Percentiles rank a stretch among this genome's conserved stretches.
phyloP scores from a whole-genome alignment of 1,140 invertebrate species.

The Pseudobourletiella spinata region DNA sequence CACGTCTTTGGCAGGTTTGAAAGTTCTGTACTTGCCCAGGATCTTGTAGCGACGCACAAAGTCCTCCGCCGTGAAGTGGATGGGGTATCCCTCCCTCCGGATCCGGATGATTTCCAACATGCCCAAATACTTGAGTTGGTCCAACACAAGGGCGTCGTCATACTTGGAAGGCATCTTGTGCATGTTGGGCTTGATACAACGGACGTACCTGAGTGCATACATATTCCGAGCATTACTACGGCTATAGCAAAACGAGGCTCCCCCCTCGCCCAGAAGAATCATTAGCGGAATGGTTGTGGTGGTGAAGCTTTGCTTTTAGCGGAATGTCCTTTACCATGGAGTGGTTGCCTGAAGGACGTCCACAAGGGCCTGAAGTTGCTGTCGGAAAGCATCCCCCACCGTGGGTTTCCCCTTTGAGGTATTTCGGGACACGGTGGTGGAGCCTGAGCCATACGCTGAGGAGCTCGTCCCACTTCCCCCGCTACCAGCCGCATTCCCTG shows the following conservation, averaged over 20 bases:
- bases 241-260: too few relatives aligned
- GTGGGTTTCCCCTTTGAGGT: constrained; percentile 87
- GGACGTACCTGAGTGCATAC: constrained; percentile 71
- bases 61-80: constrained; percentile 68
- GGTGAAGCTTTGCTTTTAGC: too few relatives aligned
- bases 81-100: constrained; percentile 82
- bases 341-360: constrained; percentile 85
- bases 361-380: constrained; percentile 81
- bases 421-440: constrained; percentile 63
- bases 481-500: too few relatives aligned
- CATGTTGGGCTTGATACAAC: constrained; percentile 91
- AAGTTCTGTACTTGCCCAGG: constrained; percentile 42
- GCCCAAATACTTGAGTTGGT: constrained; percentile 85
- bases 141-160: constrained; percentile 70
- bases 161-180: constrained; percentile 76
- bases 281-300: too few relatives aligned
- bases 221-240: too few relatives aligned
- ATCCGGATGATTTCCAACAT: constrained; percentile 95
- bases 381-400: constrained; percentile 83
- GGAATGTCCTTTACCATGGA: constrained; percentile 65
- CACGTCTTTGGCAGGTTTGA: constrained; percentile 45
- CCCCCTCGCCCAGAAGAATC: too few relatives aligned
- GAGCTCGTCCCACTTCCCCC: not conserved
- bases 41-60: constrained; percentile 74
- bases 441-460: not conserved